These are phyloP conservation scores for Holothuria scabra DNA, from an alignment of 53 echinoderm and acorn worm species.

Conservation along the genomic window DNA sequence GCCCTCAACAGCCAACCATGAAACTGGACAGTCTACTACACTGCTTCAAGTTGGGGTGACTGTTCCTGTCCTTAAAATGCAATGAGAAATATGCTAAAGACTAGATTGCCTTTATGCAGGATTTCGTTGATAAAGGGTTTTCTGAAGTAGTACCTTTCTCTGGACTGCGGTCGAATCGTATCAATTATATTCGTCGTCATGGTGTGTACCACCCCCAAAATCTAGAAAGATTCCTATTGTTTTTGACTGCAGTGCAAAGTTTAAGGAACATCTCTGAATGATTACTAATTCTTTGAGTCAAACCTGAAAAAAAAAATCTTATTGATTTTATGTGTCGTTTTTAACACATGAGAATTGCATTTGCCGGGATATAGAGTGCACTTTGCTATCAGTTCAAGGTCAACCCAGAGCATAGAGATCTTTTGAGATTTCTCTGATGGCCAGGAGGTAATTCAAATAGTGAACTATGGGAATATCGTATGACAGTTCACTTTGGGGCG, in stretches of 20 bases:
- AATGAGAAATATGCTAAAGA: not conserved
- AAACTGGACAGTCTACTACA: no score
- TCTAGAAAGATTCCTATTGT: not conserved
- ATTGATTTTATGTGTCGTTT: constrained; percentile 68
- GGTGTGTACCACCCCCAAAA: constrained; percentile 3
- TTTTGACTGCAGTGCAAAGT: no score
- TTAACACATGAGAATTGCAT: constrained; percentile 27
- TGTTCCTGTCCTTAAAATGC: no score
- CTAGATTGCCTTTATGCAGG: not conserved
- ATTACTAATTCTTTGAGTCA: constrained; percentile 56
- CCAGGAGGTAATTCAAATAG: constrained; percentile 35
- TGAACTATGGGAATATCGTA: constrained; percentile 45
- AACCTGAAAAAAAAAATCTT: constrained; percentile 59
- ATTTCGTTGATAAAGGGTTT: not conserved
- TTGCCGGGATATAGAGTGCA: constrained; percentile 40
- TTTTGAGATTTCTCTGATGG: constrained; percentile 77
- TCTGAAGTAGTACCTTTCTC: not conserved
- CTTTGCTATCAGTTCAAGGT: constrained; percentile 65
- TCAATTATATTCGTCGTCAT: constrained; percentile 16
- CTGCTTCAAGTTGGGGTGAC: no score
- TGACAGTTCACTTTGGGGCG: constrained; percentile 72
- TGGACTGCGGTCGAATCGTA: not conserved
- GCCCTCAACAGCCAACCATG: no score
- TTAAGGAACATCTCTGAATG: constrained; percentile 40
- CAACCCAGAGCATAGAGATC: constrained; percentile 43